Base-by-base conservation (phyloP, 2,888 invertebrate species). In the Lissocephala sabroskyi region DNA sequence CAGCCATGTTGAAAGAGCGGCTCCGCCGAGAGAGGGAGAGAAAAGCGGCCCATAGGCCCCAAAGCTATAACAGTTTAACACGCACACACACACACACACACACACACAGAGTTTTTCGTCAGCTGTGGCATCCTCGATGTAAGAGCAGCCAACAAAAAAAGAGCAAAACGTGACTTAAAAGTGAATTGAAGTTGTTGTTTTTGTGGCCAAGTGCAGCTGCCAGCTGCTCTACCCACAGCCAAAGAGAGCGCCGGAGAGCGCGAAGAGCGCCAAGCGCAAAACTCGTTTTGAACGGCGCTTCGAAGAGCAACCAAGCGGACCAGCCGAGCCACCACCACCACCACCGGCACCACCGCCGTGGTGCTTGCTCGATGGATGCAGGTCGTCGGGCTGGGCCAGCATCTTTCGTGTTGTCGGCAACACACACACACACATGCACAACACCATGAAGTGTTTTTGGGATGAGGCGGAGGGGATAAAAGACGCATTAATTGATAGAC, bases 101-200 rank as follows among this genome's bases (percentile, higher is more conserved):
- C n/a, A 14, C 29, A 26, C 16, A 19, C 19, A 32, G 13, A 43
- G 28, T 33, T 59, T 57, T 60, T 56, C 66, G 74, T 67, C 70
- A 60, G 71, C 56, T 60, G 75, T 33, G 66, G 56, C 58, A 64
- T 11, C 28, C 57, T 50, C 47, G 40, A 41, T 51, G 11, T 50
- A 45, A 56, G 57, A 57, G 54, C 47, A 45, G 17, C 41, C 29
- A 42, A 23, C 45, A 39, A 14, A 59, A 60, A 59, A 67, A 64
- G 78, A 75, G 73, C 75, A 71, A 77, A 71, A 74, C 71, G 77
- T 77, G 75, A 70, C 71, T 71, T 62, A 73, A 73, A 73, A 73
- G 73, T 73, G 78, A 73, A 73, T 73, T 73, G 71, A 52, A 54
- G 52, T 60, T 35, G 49, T 46, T 41, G 5, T 17, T 16, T 35